Evolutionary conservation across 2,888 invertebrate species (phyloP), one percentile per base, ranked within the genome.

Genomic region (Polylopha cassiicola): DNA sequence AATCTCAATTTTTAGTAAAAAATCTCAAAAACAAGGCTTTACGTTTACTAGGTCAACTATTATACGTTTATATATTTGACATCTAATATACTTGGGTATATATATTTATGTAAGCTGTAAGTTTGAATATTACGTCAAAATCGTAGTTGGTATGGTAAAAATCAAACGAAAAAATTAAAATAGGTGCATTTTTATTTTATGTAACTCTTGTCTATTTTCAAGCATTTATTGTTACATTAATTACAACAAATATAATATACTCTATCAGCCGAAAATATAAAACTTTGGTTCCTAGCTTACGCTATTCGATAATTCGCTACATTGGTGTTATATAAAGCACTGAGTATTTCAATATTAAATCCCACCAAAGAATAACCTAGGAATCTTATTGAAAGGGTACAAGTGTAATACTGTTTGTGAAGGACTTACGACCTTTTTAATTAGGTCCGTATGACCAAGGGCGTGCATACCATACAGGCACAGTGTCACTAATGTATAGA

Each of bases 231-330:
- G 75, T 76, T 59, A 76, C 73, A 76, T 80, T 73, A 74, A 71
- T 63, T 58, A 46, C 55, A 46, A 50, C 52, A 61, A 64, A 62
- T 56, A 64, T 45, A 51, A 55, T 51, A 46, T 43, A 47, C 47
- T 63, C 67, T 71, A 73, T 75, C 72, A 72, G 74, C 78, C 78
- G 65, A 73, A 69, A 75, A 77, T 78, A 80, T 61, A 78, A 78
- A 77, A 76, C 84, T 85, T 85, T 85, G 84, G 84, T 85, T 73
- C 69, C 74, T 82, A 85, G 84, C 84, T 80, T 77, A 75, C 53
- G 59, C 36, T 45, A 48, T 50, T 56, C 58, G 61, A 62, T 65
- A 64, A 65, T 62, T 58, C 57, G 51, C 45, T 47, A 53, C 51
- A 36, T 36, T 44, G 41, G 41, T 36, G 36, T 41, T 34, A 30